phyloP scores from a whole-genome alignment of 2,888 invertebrate species.

The Tridacna crocea region DNA sequence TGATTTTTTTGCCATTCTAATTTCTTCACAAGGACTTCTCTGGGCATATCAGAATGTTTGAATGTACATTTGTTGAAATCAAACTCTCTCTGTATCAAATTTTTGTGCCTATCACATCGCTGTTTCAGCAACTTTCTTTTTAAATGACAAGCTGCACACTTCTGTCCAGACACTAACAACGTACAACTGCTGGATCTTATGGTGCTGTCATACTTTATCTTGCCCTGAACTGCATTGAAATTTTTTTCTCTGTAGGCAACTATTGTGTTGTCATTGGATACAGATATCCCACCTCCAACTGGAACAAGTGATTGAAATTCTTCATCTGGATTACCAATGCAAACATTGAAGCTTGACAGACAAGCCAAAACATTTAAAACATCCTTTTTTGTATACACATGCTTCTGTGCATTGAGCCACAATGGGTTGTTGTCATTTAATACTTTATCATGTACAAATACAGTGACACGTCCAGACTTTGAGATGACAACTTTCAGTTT shows the following conservation, averaged over 20 bases:
- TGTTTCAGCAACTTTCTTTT: not conserved
- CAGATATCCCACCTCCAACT: conserved; percentile 6
- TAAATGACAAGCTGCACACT: too few species aligned
- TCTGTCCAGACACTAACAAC: too few species aligned
- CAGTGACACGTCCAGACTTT: not conserved
- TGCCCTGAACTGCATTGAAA: conserved; percentile 3
- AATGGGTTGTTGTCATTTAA: not conserved
- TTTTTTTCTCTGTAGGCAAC: conserved; percentile 6
- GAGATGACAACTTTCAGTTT: not conserved
- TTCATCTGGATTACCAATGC: conserved; percentile 1
- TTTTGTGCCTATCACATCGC: not conserved
- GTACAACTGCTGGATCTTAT: conserved; percentile 6
- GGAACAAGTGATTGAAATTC: conserved; percentile 6
- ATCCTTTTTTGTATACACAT: not conserved
- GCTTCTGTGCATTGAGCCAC: conserved; percentile 2
- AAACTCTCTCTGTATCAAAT: not conserved
- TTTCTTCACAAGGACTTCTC: not conserved
- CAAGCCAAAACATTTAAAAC: not conserved
- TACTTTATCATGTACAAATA: conserved; percentile 2
- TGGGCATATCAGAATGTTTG: not conserved
- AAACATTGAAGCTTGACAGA: not conserved
- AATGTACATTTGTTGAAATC: not conserved
- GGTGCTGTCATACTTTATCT: not conserved
- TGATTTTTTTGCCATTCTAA: not conserved
- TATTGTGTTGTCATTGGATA: not conserved